Base-by-base conservation (phyloP, 2,888 invertebrate genomes). In the Myopa tessellatipennis region DNA sequence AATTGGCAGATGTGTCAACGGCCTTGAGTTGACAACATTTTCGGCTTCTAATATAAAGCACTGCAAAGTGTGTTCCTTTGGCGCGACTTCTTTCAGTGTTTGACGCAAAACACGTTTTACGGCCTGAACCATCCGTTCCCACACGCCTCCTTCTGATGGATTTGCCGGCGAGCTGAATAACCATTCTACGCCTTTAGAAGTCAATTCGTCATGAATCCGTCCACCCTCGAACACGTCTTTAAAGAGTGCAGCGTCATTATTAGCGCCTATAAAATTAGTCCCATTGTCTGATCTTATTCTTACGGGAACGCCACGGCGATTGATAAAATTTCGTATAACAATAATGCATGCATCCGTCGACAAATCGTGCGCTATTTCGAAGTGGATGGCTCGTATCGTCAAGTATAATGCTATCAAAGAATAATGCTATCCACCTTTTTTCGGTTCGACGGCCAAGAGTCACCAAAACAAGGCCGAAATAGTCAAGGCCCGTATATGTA, bases 261-360 rank as follows among this genome's bases (percentile, higher is more conserved):
- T 58, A 61, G 61, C 77, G 36, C 74, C 79, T 26, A 78, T 34
- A 58, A 80, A 80, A 74, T 80, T 79, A 34, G 76, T 81, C 8
- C 80, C 80, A 12, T 79, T 80, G 70, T 81, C 80, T 40, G 72
- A 74, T 3, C 75, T 67, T 12, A 81, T 79, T 6, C 75, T 58
- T 7, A 77, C 34, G 12, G 80, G 79, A 6, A 73, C 61, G 50
- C 80, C 80, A 38, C 80, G 40, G 26, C 79, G 76, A 16, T 78
- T 80, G 12, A 82, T 81, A 69, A 82, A 81, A 58, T 82, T 82
- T 18, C 79, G 36, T 12, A 83, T 77, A 26, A 76, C 63, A 8
- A 79, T 10, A 34, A 83, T 77, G 65, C 80, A 83, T 0, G 82
- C 73, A 45, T 82, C 81, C 0, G 80, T 81, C 4, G 80, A 79